Percentiles rank a stretch among this genome's conserved stretches.
Evolutionary conservation across 2,888 invertebrate species (phyloP).

Genomic region (Cataglyphis cursor): DNA sequence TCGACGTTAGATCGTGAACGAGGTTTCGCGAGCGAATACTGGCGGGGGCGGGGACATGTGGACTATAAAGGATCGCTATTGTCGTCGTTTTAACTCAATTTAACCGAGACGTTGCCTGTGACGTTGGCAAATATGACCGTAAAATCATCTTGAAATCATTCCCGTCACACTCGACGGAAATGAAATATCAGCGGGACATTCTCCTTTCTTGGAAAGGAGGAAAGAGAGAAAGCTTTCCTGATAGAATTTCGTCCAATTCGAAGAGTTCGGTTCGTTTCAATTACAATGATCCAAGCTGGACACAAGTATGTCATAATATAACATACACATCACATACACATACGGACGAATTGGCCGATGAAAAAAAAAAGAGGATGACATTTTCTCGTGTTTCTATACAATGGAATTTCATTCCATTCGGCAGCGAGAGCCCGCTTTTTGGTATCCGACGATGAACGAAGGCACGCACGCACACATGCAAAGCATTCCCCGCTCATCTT

Average conservation of each 20-base stretch:
- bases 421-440: constrained; percentile 61
- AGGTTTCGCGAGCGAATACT: constrained; percentile 3
- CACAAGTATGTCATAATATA: constrained; percentile 65
- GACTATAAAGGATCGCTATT: constrained; percentile 33
- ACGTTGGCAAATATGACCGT: constrained; percentile 12
- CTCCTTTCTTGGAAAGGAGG: not conserved
- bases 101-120: constrained; percentile 25
- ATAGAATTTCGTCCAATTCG: constrained; percentile 66
- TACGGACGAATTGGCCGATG: not conserved
- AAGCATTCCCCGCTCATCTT: constrained; percentile 42
- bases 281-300: constrained; percentile 69
- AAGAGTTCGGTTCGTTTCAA: constrained; percentile 66
- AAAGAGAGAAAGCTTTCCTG: constrained; percentile 36
- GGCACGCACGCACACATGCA: constrained; percentile 56
- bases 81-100: constrained; percentile 31
- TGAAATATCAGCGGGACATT: constrained; percentile 61
- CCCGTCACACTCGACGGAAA: constrained; percentile 54
- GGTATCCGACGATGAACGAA: constrained; percentile 52
- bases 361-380: constrained; percentile 10
- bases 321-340: not conserved
- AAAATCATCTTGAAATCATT: constrained; percentile 48
- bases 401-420: constrained; percentile 74
- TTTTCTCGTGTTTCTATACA: constrained; percentile 69
- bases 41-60: not conserved
- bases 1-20: not conserved